Base-by-base conservation (phyloP, 2,113 vertebrate genomes). In the Tursiops truncatus region DNA sequence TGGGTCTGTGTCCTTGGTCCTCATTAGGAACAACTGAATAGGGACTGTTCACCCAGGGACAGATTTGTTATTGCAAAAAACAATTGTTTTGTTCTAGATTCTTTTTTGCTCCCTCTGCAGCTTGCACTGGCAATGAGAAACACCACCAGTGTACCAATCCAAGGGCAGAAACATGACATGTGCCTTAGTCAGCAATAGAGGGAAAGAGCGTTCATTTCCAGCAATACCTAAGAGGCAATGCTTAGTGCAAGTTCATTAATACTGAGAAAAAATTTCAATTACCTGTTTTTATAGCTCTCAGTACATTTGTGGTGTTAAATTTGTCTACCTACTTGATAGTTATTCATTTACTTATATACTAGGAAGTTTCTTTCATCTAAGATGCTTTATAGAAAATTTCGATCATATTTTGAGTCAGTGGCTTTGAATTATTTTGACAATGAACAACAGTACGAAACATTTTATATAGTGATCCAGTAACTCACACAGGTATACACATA, bases 251-350 rank as follows among this genome's bases (percentile, higher is more conserved):
- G 33, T 38, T 63, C 56, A 56, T 62, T 71, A 79, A 67, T 25
- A 31, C 31, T 2, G 41, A 60, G 81, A 62, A 77, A 62, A 53
- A 76, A 62, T 8, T 41, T 70, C 28, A 10, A 38, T 44, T 21
- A 18, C 5, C 12, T 62, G 53, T 70, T 7, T 17, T 56, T 63
- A 3, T 44, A 77, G 41, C 13, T 63, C 15, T 93, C 8, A 1
- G 17, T 62, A 26, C 63, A 93, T 97, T 95, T 97, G 96, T 96
- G 96, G 95, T 97, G 44, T 70, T 82, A 92, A 96, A 96, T 80
- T 89, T 95, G 81, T 95, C 97, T 97, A 97, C 97, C 92, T 98
- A 95, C 92, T 97, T 79, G 79, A 88, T 92, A 85, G 87, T 79
- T 94, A 89, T 80, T 98, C 88, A 33, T 23, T 67, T 92, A 41